Evolutionary conservation across 2,113 vertebrate genomes (phyloP), one percentile per base, ranked within the genome.

Genomic region (Actinemys pallida): DNA sequence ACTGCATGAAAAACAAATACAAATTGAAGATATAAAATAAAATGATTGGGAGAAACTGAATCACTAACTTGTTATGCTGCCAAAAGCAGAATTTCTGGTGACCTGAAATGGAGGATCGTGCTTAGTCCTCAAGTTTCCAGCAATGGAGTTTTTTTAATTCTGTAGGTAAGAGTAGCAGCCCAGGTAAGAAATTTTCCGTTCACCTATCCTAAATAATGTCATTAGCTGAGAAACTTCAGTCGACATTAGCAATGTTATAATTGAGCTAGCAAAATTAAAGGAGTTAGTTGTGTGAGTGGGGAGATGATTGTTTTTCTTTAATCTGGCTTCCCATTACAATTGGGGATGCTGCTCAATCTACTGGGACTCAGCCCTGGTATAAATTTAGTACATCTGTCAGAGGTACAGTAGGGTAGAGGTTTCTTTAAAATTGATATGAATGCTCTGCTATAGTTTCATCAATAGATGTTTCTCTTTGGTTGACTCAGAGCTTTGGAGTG

Each of bases 351-450:
- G 25, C 42, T 59, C 45, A 13, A 59, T 45, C 45, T 47, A 27
- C 75, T 47, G 6, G 42, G 42, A 29, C 13, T 27, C 45, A 47
- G 25, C 12, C 22, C 25, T 47, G 25, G 24, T 24, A 45, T 22
- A 78, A 47, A 76, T 45, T 42, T 8, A 24, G 1, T 17, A 5
- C 0, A 0, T 11, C 22, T 50, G 27, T 7, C 2, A 0, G 45
- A 3, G 81, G n/a, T 6, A 0, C 2, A 8, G n/a, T 12, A 2
- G n/a, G 76, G 2, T 5, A 1, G 3, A 0, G 8, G 4, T 87
- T 54, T 39, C 7, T 27, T 12, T 69, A 65, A 65, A 31, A 0
- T 0, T 0, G 54, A 0, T 11, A 1, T 0, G 35, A 45, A 10
- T 7, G 0, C 83, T 16, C 57, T 47, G 80, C 81, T 1, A 0